Evolutionary conservation across 2,113 vertebrate species (phyloP).

Genomic region (Gambusia holbrooki): DNA sequence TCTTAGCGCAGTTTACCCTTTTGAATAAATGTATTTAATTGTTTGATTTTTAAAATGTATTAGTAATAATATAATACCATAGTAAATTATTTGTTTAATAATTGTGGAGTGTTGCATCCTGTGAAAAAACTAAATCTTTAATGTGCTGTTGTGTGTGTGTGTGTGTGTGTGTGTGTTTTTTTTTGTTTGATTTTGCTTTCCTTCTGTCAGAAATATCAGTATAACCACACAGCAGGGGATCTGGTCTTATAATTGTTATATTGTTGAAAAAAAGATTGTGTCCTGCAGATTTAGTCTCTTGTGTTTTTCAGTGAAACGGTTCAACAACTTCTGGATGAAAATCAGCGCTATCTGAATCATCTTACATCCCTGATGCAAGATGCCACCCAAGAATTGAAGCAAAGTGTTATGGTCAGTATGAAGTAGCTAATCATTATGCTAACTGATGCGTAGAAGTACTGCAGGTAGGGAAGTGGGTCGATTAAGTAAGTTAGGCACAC

Average conservation of each 20-base stretch:
- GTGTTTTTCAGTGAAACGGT: slow-evolving; percentile 82
- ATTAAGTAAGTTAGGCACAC: not conserved
- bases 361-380: slow-evolving; percentile 89
- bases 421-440: not conserved
- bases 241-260: not conserved
- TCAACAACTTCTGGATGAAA: slow-evolving; percentile 87
- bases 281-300: not conserved
- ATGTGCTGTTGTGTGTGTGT: too few relatives aligned
- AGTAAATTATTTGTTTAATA: too few relatives aligned
- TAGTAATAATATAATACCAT: too few relatives aligned
- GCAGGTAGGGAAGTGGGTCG: not conserved
- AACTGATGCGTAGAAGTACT: not conserved
- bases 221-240: slow-evolving; percentile 33
- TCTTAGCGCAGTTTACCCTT: too few relatives aligned
- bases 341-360: slow-evolving; percentile 87
- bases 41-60: too few relatives aligned
- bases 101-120: too few relatives aligned
- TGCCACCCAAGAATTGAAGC: slow-evolving; percentile 82
- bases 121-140: too few relatives aligned
- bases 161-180: too few relatives aligned
- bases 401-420: slow-evolving; percentile 83
- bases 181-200: too few relatives aligned
- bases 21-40: too few relatives aligned
- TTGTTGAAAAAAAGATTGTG: not conserved
- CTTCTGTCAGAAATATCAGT: too few relatives aligned